phyloP scores from a whole-genome alignment of 1,140 invertebrate species.

The Drosophila varians region DNA sequence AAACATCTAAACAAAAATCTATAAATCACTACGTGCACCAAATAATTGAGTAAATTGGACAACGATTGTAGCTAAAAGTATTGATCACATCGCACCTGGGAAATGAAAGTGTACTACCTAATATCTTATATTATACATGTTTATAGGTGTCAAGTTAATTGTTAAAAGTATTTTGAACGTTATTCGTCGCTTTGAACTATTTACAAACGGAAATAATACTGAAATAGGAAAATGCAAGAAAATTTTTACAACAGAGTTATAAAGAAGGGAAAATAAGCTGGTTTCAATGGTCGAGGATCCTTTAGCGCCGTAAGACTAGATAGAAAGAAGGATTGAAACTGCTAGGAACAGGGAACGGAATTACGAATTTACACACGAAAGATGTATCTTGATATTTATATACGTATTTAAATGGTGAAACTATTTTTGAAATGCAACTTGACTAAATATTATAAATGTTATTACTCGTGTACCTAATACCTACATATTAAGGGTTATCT shows the following conservation, averaged over 20 bases:
- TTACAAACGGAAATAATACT: conserved; percentile 3
- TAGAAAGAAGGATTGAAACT: conserved; percentile 47
- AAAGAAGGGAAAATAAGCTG: conserved; percentile 1
- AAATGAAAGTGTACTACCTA: conserved; percentile 9
- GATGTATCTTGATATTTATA: conserved; percentile 51
- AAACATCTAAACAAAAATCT: neutral
- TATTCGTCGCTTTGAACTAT: conserved; percentile 22
- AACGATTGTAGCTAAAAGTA: conserved; percentile 13
- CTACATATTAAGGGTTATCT: conserved; percentile 1
- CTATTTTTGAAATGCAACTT: conserved; percentile 40
- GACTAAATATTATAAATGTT: conserved; percentile 40
- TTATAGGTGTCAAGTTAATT: conserved; percentile 42
- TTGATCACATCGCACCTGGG: neutral
- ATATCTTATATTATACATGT: conserved; percentile 36
- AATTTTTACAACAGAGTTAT: neutral
- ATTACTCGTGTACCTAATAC: conserved; percentile 24
- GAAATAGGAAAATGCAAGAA: neutral
- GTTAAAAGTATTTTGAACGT: conserved; percentile 47
- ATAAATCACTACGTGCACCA: neutral
- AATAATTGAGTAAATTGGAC: neutral
- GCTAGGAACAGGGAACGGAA: conserved; percentile 31
- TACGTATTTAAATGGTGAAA: conserved; percentile 21
- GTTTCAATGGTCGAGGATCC: conserved; percentile 45
- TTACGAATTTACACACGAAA: conserved; percentile 64
- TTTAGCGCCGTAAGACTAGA: conserved; percentile 37